Evolutionary conservation across 2,113 vertebrate genomes (phyloP).

Genomic region (Menura novaehollandiae): DNA sequence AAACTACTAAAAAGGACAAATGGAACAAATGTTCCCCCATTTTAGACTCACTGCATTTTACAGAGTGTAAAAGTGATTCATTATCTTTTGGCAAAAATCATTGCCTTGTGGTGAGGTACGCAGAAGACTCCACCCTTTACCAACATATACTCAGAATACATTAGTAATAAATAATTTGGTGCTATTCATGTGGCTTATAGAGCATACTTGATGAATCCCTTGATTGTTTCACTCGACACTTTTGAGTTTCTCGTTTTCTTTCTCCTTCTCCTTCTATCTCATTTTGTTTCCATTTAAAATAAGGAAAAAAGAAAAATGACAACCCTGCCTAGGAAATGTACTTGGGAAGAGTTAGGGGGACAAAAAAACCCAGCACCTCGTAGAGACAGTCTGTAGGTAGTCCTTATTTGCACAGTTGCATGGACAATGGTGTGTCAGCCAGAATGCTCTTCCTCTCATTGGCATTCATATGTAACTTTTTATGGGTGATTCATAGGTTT

Average conservation of each 20-base stretch:
- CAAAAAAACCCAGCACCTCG: accelerated
- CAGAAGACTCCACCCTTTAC: not conserved
- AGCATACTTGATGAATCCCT: not conserved
- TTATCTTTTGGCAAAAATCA: not conserved
- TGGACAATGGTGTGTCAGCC: not conserved
- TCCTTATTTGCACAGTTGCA: not conserved
- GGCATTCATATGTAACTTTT: not conserved
- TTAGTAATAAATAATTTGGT: not conserved
- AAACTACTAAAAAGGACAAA: not conserved
- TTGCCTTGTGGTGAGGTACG: not conserved
- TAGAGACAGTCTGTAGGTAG: not conserved
- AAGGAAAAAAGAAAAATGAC: no score
- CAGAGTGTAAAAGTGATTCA: not conserved
- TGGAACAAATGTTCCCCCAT: not conserved
- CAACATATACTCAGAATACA: accelerated
- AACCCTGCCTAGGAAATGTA: accelerated
- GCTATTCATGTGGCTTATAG: not conserved
- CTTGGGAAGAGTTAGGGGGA: not conserved
- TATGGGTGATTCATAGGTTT: not conserved
- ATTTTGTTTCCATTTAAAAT: not conserved
- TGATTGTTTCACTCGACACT: not conserved
- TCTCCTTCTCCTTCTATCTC: not conserved
- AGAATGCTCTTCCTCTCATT: not conserved
- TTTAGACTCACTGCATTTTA: not conserved
- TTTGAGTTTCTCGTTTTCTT: not conserved